phyloP scores from a whole-genome alignment of 2,888 invertebrate species.

The Incurvaria masculella region DNA sequence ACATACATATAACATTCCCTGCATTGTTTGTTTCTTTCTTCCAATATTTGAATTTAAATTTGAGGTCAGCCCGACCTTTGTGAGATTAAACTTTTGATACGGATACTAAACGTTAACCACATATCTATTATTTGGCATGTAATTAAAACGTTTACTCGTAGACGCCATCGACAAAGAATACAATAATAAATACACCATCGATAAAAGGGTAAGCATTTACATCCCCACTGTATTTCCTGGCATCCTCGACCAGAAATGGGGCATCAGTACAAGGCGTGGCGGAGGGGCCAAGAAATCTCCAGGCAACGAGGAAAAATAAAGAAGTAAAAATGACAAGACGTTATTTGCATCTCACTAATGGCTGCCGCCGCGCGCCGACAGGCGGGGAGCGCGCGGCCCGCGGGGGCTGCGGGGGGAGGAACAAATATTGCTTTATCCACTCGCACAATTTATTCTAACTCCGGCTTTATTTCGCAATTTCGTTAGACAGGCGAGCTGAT shows the following conservation, averaged over 20 bases:
- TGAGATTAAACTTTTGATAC: too few species aligned
- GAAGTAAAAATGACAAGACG: conserved; percentile 56
- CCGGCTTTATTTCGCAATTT: conserved; percentile 35
- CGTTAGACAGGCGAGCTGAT: neutral
- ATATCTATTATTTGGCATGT: neutral
- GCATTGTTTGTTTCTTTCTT: too few species aligned
- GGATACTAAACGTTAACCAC: neutral
- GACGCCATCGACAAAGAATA: conserved; percentile 17
- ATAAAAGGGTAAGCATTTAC: conserved; percentile 8
- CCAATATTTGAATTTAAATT: too few species aligned
- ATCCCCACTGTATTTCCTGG: conserved; percentile 27
- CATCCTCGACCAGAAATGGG: conserved; percentile 14
- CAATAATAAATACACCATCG: conserved; percentile 9
- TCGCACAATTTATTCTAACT: conserved; percentile 53
- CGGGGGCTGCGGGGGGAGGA: conserved; percentile 17
- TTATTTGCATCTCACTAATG: conserved; percentile 57
- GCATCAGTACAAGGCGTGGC: conserved; percentile 27
- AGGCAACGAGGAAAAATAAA: conserved; percentile 44
- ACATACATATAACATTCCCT: too few species aligned
- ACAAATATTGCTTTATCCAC: conserved; percentile 57
- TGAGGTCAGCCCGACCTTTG: too few species aligned
- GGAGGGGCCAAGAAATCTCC: conserved; percentile 27
- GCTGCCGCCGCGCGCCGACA: conserved; percentile 30
- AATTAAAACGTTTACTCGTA: conserved; percentile 8
- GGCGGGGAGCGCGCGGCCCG: neutral